Evolutionary conservation across 2,888 invertebrate genomes (phyloP).

Genomic region (Agonopterix arenella): DNA sequence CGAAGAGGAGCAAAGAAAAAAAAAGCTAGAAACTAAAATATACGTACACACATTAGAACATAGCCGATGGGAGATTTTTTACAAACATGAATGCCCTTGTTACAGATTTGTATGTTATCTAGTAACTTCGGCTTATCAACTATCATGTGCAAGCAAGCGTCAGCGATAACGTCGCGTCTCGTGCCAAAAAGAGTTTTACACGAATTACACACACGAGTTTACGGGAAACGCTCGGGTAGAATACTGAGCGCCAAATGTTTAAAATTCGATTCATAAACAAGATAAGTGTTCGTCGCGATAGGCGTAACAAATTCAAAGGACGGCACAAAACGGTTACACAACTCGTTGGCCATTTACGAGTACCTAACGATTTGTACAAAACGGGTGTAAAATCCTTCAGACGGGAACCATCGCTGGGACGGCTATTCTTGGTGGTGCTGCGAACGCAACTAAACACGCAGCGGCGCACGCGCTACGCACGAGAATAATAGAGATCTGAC

Average conservation of each 20-base stretch:
- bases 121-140: conserved; percentile 36
- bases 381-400: conserved; percentile 33
- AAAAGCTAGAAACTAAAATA: conserved; percentile 13
- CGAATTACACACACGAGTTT: conserved; percentile 37
- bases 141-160: conserved; percentile 37
- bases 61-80: conserved; percentile 7
- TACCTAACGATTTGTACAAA: conserved; percentile 31
- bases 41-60: conserved; percentile 13
- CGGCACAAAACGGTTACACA: conserved; percentile 38
- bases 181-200: conserved; percentile 21
- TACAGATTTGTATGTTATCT: conserved; percentile 33
- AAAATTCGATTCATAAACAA: conserved; percentile 36
- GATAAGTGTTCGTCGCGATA: conserved; percentile 32
- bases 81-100: conserved; percentile 19
- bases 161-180: conserved; percentile 32
- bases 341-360: conserved; percentile 40
- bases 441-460: conserved; percentile 65
- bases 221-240: conserved; percentile 26
- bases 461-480: conserved; percentile 56
- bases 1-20: conserved; percentile 17
- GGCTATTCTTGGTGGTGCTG: conserved; percentile 68
- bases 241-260: conserved; percentile 43
- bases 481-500: conserved; percentile 51
- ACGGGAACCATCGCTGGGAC: conserved; percentile 45
- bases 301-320: conserved; percentile 31